Conservation (phyloP, 2,888 invertebrate species). For the Synergus itoensis region DNA sequence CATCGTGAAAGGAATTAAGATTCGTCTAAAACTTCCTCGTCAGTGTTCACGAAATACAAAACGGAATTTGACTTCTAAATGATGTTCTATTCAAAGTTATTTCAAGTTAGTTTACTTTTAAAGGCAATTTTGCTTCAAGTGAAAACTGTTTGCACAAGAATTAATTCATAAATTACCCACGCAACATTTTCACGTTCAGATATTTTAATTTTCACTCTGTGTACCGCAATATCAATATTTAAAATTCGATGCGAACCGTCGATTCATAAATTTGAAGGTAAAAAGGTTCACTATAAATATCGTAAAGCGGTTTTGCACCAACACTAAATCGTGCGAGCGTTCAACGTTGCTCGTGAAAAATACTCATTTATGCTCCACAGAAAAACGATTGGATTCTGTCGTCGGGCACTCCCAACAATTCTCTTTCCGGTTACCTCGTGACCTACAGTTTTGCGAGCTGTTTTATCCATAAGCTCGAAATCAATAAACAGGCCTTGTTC, state of each 20-base stretch:
- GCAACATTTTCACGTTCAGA: neutral
- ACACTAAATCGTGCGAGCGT: constrained; percentile 23
- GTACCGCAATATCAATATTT: constrained; percentile 25
- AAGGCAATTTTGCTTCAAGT: neutral
- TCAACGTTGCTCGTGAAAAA: constrained; percentile 21
- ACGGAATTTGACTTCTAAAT: neutral
- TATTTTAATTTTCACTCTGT: neutral
- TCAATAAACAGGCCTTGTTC: constrained; percentile 34
- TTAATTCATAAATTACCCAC: neutral
- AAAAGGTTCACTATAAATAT: constrained; percentile 32
- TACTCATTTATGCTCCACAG: constrained; percentile 35
- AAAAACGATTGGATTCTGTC: constrained; percentile 39
- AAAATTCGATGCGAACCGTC: constrained; percentile 31
- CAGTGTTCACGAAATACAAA: neutral
- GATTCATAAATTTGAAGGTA: constrained; percentile 25
- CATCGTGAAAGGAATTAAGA: neutral
- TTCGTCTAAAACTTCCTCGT: neutral
- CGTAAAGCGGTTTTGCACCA: constrained; percentile 32
- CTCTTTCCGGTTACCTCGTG: constrained; percentile 34
- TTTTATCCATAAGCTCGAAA: constrained; percentile 35
- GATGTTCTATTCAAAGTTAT: neutral
- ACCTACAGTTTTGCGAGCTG: constrained; percentile 37
- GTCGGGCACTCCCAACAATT: constrained; percentile 35
- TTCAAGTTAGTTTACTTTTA: neutral
- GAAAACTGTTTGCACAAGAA: neutral